Conservation (phyloP, 2,113 vertebrate genomes). For the Cephalopholis sonnerati region DNA sequence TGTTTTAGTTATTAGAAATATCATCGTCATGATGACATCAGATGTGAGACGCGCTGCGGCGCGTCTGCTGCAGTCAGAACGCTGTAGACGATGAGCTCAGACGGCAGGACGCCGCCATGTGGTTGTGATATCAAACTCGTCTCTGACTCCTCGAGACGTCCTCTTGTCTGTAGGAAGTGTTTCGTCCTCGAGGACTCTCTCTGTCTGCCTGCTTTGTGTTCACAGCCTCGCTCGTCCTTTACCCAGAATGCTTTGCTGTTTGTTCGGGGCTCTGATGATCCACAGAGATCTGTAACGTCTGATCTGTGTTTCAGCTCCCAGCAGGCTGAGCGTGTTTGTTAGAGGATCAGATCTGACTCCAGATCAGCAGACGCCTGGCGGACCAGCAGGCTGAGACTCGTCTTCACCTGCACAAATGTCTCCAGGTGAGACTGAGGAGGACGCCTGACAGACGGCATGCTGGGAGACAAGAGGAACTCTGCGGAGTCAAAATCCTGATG, state of each 20-base stretch:
- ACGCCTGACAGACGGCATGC: background rate
- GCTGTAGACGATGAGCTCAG: too few species aligned
- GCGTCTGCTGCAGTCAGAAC: too few species aligned
- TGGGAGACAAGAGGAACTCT: slow-evolving; percentile 1
- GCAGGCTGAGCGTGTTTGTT: background rate
- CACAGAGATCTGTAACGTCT: background rate
- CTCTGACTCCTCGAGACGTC: too few species aligned
- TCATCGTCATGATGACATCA: too few species aligned
- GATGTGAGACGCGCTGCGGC: too few species aligned
- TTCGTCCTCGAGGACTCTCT: too few species aligned
- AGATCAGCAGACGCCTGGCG: background rate
- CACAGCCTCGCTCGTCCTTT: too few species aligned
- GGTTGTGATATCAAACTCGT: too few species aligned
- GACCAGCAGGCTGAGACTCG: slow-evolving; percentile 35
- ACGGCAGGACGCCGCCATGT: too few species aligned
- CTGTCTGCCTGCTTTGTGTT: too few species aligned
- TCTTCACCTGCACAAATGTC: slow-evolving; percentile 17
- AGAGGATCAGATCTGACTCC: slow-evolving; percentile 5
- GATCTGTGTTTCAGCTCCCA: background rate
- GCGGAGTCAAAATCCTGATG: background rate
- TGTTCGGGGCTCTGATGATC: slow-evolving; percentile 31
- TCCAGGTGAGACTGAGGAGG: background rate
- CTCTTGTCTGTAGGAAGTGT: too few species aligned
- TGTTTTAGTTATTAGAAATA: too few species aligned
- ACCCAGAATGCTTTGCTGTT: slow-evolving; percentile 2